Percentiles rank a stretch among this genome's conserved stretches.
Evolutionary conservation across 2,888 invertebrate species (phyloP).

Genomic region (Atethmia centrago): DNA sequence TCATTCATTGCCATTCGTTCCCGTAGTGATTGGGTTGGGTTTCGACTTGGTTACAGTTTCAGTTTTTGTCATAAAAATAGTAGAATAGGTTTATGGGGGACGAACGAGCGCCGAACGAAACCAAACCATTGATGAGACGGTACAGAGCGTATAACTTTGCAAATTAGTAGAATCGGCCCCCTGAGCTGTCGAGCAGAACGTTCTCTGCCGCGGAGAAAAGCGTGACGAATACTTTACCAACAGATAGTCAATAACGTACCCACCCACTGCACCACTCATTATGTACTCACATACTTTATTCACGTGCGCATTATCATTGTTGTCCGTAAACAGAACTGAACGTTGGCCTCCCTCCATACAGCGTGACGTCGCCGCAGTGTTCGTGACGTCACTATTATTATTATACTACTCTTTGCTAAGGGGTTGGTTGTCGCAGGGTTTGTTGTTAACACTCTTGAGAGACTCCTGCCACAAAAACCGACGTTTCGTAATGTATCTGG

Average conservation of each 20-base stretch:
- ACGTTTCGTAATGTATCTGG: no score
- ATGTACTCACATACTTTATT: neutral
- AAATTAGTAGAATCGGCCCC: no score
- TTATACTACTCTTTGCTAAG: neutral
- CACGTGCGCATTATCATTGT: neutral
- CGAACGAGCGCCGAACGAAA: no score
- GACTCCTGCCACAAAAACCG: no score
- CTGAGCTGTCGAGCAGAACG: slow-evolving; percentile 15
- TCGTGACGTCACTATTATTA: neutral
- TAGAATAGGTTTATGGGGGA: no score
- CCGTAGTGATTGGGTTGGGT: no score
- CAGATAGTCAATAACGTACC: neutral
- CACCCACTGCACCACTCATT: neutral
- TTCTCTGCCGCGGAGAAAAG: neutral
- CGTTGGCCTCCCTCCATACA: neutral
- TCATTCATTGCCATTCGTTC: no score
- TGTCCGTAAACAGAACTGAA: slow-evolving; percentile 4
- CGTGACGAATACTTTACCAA: slow-evolving; percentile 7
- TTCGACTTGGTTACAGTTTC: no score
- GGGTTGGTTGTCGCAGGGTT: neutral
- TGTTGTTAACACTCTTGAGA: neutral
- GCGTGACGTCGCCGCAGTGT: neutral
- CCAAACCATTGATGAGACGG: no score
- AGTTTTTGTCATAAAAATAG: no score
- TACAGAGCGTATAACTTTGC: no score